phyloP scores from a whole-genome alignment of 2,113 vertebrate species.

The Tachycineta bicolor region DNA sequence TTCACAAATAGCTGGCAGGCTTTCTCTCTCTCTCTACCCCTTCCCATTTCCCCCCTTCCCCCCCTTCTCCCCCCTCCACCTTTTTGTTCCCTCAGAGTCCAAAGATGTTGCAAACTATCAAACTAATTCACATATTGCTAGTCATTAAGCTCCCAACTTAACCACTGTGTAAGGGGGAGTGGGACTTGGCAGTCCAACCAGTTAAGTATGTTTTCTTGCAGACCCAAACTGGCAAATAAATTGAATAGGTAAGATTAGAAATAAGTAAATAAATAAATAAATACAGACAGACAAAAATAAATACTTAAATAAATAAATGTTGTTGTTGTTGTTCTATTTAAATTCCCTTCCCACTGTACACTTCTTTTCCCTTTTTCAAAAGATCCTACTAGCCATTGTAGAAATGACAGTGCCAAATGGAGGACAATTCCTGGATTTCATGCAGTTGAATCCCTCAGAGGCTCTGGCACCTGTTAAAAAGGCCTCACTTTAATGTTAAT shows the following conservation, averaged over 20 bases:
- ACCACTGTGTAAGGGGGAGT: not conserved
- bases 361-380: not conserved
- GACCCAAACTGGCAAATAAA: not conserved
- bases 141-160: not conserved
- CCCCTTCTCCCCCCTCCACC: not conserved
- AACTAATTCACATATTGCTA: conserved; percentile 28
- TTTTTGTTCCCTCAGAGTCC: conserved; percentile 19
- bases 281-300: too few relatives aligned
- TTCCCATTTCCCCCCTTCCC: not conserved
- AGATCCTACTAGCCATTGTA: not conserved
- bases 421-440: not conserved
- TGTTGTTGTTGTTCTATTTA: not conserved
- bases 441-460: not conserved
- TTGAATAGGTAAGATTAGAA: not conserved
- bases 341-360: not conserved
- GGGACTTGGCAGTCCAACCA: not conserved
- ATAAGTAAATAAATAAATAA: too few relatives aligned
- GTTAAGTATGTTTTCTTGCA: not conserved
- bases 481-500: not conserved
- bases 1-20: conserved; percentile 72
- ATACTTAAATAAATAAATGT: too few relatives aligned
- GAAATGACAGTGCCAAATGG: not conserved
- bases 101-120: conserved; percentile 40
- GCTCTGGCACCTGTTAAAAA: not conserved
- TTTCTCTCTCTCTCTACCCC: not conserved